Percentiles rank a stretch among this genome's conserved stretches.
These are phyloP conservation scores for Takifugu flavidus DNA, from an alignment of 2,113 vertebrate genomes.

Conservation along the genomic window DNA sequence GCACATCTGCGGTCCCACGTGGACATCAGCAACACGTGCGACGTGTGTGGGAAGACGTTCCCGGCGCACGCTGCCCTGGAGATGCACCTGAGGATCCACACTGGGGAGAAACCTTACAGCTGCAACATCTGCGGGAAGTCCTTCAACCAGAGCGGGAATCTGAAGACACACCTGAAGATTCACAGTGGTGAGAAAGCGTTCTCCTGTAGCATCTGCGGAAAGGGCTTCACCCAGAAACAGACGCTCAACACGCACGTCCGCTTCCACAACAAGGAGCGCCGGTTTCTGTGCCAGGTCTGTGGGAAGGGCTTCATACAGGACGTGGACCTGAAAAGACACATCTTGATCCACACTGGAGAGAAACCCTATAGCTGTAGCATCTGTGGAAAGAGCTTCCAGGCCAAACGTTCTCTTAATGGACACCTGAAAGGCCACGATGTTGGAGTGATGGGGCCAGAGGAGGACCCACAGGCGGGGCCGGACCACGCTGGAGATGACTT, in stretches of 20 bases:
- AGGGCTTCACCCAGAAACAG: conserved; percentile 56
- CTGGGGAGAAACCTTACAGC: conserved; percentile 47
- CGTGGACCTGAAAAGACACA: conserved; percentile 56
- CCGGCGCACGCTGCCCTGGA: conserved; percentile 52
- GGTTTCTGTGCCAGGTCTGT: conserved; percentile 57
- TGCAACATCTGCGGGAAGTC: conserved; percentile 76
- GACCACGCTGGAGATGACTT: neutral
- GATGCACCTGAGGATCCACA: conserved; percentile 63
- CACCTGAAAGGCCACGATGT: conserved; percentile 43
- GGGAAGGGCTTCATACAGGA: conserved; percentile 63
- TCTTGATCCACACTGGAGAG: conserved; percentile 58
- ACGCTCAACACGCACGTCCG: conserved; percentile 73
- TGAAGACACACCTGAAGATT: conserved; percentile 77
- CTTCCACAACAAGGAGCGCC: conserved; percentile 71
- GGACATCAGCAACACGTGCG: conserved; percentile 32
- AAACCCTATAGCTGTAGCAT: conserved; percentile 55
- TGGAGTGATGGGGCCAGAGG: neutral
- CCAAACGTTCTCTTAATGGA: conserved; percentile 45
- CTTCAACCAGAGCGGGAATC: conserved; percentile 75
- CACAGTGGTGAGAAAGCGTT: conserved; percentile 74
- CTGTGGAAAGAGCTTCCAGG: conserved; percentile 60
- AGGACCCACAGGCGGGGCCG: neutral
- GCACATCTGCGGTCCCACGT: conserved; percentile 38
- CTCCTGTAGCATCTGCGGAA: conserved; percentile 68
- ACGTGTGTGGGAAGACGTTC: conserved; percentile 69